Evolutionary conservation across 2,797 vertebrate species (phyloP).

Genomic region (Eulemur rubriventer): DNA sequence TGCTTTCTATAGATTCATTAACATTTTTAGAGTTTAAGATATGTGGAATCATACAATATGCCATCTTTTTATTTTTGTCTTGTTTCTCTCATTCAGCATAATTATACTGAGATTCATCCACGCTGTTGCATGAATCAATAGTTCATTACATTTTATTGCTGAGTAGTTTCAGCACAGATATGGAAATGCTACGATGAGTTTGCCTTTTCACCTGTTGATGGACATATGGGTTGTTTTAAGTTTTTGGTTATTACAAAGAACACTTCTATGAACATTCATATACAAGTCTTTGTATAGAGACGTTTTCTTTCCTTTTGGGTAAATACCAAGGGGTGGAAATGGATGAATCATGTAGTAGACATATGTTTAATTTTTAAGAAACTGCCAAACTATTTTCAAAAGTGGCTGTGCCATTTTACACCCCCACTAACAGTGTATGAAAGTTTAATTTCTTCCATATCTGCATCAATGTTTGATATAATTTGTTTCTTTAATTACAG

Average conservation of each 20-base stretch:
- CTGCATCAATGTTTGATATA: background rate
- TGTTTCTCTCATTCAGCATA: background rate
- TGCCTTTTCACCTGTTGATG: background rate
- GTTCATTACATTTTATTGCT: background rate
- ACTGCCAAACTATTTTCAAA: background rate
- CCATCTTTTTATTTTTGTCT: background rate
- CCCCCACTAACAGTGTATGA: background rate
- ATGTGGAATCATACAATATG: background rate
- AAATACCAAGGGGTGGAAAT: background rate
- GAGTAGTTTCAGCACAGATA: background rate
- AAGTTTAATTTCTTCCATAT: background rate
- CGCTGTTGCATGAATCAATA: background rate
- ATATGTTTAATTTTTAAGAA: background rate
- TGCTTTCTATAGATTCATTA: background rate
- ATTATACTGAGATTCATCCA: background rate
- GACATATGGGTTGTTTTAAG: background rate
- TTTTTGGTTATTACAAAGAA: background rate
- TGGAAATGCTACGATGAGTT: background rate
- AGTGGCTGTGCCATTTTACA: background rate
- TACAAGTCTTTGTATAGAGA: background rate
- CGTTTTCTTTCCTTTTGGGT: background rate
- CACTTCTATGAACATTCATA: background rate
- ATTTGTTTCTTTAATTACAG: background rate
- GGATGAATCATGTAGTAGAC: background rate
- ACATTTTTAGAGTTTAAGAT: background rate